Evolutionary conservation across 2,113 vertebrate species (phyloP).

Genomic region (Eupsittula cactorum): DNA sequence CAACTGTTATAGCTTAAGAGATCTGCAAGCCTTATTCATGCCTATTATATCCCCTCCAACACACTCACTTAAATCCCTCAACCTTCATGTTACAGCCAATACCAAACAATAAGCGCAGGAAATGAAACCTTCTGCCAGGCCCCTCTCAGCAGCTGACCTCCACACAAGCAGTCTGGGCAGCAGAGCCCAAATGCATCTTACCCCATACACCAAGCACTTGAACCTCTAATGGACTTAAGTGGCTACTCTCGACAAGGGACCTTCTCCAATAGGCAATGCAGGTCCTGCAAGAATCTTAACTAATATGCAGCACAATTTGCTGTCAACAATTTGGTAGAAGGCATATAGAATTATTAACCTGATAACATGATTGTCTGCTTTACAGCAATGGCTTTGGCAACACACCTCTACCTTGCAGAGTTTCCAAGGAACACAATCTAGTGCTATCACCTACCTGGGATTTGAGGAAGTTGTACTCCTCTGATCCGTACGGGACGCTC

Average conservation of each 20-base stretch:
- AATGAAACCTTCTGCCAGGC: not conserved
- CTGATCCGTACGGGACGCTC: constrained; percentile 80
- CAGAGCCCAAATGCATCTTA: not conserved
- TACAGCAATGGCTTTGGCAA: not conserved
- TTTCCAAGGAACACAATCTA: not conserved
- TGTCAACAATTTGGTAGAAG: not conserved
- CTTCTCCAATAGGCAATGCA: not conserved
- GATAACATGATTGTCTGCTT: not conserved
- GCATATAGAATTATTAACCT: not conserved
- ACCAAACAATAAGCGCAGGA: not conserved
- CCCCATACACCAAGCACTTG: not conserved
- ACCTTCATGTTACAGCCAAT: not conserved
- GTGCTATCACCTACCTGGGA: constrained; percentile 83
- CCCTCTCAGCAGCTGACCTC: not conserved
- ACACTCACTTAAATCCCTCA: not conserved
- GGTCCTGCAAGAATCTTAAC: not conserved
- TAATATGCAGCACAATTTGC: not conserved
- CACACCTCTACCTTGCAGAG: not conserved
- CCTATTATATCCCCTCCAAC: not conserved
- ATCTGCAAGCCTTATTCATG: not conserved
- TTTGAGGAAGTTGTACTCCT: constrained; percentile 84
- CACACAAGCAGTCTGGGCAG: not conserved
- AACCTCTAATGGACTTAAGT: not conserved
- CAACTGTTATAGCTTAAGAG: not conserved
- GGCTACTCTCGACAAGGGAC: not conserved